Percentiles rank a stretch among this genome's conserved stretches.
These are phyloP conservation scores for Onychostruthus taczanowskii DNA, from an alignment of 2,113 vertebrate species.

Conservation along the genomic window DNA sequence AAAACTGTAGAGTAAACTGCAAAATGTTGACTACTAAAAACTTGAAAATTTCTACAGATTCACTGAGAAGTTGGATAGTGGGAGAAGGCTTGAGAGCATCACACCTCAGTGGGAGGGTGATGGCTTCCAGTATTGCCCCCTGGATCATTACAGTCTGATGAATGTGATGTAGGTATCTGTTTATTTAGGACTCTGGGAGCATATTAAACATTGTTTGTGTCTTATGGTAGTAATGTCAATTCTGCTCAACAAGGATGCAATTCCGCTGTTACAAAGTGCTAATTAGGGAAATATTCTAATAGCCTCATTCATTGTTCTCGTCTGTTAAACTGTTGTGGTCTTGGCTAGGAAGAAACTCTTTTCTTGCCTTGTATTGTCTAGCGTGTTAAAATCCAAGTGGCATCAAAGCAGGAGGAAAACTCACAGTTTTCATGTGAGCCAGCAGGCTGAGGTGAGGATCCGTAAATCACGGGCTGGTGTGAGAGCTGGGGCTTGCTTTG, in stretches of 20 bases:
- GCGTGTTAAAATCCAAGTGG: not conserved
- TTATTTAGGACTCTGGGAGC: not conserved
- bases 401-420: not conserved
- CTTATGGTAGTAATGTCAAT: not conserved
- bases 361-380: not conserved
- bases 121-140: not conserved
- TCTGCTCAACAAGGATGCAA: not conserved
- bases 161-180: not conserved
- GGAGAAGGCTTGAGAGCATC: not conserved
- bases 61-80: not conserved
- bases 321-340: not conserved
- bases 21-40: not conserved
- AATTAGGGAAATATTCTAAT: not conserved
- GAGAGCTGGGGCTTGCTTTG: not conserved
- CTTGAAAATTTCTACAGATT: not conserved
- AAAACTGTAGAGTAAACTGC: not conserved
- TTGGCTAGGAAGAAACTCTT: not conserved
- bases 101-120: not conserved
- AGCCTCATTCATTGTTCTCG: not conserved
- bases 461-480: not conserved
- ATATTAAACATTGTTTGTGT: not conserved
- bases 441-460: not conserved
- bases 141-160: not conserved
- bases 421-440: not conserved
- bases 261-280: conserved; percentile 4